Evolutionary conservation across 2,888 invertebrate species (phyloP).

Genomic region (Fabriciana adippe): DNA sequence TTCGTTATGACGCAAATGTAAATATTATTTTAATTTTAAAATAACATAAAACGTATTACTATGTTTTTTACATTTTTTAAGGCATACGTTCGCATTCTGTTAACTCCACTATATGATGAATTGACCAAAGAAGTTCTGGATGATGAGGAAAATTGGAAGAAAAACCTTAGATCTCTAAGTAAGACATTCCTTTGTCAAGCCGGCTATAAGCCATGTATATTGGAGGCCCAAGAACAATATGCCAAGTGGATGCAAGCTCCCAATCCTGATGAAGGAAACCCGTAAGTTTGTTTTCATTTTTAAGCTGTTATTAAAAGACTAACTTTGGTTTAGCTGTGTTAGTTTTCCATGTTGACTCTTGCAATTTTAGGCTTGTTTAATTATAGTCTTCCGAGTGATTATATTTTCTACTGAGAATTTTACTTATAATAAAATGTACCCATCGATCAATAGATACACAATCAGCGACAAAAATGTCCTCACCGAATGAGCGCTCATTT

Average conservation of each 20-base stretch:
- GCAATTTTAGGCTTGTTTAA: too few species aligned
- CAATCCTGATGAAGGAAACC: slow-evolving; percentile 90
- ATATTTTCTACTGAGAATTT: too few species aligned
- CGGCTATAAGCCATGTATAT: slow-evolving; percentile 89
- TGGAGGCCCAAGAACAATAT: slow-evolving; percentile 87
- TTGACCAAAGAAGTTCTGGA: slow-evolving; percentile 73
- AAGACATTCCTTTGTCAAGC: slow-evolving; percentile 88
- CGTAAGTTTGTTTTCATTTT: slow-evolving; percentile 80
- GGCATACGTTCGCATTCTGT: slow-evolving; percentile 86
- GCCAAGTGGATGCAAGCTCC: slow-evolving; percentile 88
- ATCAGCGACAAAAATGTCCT: too few species aligned
- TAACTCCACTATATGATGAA: slow-evolving; percentile 88
- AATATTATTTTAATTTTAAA: neutral
- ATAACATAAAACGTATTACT: neutral
- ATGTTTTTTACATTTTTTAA: slow-evolving; percentile 50
- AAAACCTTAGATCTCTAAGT: slow-evolving; percentile 85
- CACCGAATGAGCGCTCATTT: too few species aligned
- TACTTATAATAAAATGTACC: too few species aligned
- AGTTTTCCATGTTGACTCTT: too few species aligned
- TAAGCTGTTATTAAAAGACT: neutral
- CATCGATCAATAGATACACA: too few species aligned
- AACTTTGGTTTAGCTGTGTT: too few species aligned
- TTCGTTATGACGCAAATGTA: too few species aligned
- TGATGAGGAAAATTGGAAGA: slow-evolving; percentile 85
- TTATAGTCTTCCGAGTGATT: too few species aligned